phyloP scores from a whole-genome alignment of 53 echinoderm and acorn worm genomes.

The Paracentrotus lividus region DNA sequence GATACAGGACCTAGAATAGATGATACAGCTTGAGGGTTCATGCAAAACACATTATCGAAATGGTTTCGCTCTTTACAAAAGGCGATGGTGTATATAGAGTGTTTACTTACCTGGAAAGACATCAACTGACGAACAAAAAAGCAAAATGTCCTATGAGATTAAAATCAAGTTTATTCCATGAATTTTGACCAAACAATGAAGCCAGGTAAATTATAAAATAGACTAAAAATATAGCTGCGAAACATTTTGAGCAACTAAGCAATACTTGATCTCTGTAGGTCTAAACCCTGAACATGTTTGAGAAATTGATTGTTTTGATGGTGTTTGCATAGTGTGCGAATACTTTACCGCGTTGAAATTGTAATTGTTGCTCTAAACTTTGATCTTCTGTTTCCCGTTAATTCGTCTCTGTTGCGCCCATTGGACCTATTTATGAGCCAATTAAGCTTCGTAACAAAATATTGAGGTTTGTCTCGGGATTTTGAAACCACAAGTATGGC shows the following conservation, averaged over 20 bases:
- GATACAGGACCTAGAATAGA: neutral
- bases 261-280: neutral
- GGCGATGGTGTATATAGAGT: neutral
- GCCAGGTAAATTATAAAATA: too few relatives aligned
- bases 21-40: neutral
- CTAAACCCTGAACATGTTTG: neutral
- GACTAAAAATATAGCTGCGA: too few relatives aligned
- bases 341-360: neutral
- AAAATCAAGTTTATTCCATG: neutral
- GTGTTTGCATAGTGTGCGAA: neutral
- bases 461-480: neutral
- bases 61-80: neutral
- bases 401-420: neutral
- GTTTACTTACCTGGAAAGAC: neutral
- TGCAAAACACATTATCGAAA: neutral
- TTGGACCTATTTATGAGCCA: neutral
- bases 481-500: neutral
- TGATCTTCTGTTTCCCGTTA: neutral
- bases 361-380: neutral
- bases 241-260: neutral
- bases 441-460: neutral
- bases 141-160: neutral
- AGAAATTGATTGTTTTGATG: neutral
- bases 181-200: neutral
- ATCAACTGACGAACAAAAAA: neutral